These are phyloP conservation scores for Siderastrea siderea DNA, from an alignment of 92 coral and sea anemone genomes.

Conservation along the genomic window DNA sequence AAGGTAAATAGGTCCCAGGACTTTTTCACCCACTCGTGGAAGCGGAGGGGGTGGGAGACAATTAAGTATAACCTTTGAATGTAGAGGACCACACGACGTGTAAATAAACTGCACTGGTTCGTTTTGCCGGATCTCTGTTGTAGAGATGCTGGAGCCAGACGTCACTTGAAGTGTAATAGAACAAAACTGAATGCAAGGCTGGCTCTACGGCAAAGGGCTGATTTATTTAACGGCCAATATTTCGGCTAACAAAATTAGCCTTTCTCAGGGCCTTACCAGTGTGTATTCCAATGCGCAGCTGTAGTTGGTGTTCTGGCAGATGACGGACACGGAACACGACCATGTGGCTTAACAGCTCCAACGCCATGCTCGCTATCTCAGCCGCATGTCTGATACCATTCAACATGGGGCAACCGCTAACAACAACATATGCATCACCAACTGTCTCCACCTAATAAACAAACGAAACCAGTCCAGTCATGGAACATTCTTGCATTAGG, in stretches of 20 bases:
- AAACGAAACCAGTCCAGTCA: not conserved
- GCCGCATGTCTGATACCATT: slow-evolving; percentile 92
- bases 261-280: slow-evolving; percentile 85
- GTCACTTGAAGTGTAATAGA: too few relatives aligned
- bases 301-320: slow-evolving; percentile 90
- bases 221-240: too few relatives aligned
- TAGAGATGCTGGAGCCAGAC: too few relatives aligned
- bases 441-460: slow-evolving; percentile 86
- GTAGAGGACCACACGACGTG: too few relatives aligned
- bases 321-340: slow-evolving; percentile 83
- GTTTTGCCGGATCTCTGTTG: too few relatives aligned
- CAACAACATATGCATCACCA: slow-evolving; percentile 98
- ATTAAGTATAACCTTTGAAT: too few relatives aligned
- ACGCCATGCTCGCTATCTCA: slow-evolving; percentile 94
- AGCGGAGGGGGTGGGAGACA: not conserved
- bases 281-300: slow-evolving; percentile 93
- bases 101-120: too few relatives aligned
- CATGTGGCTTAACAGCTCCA: slow-evolving; percentile 88
- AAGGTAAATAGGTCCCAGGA: too few relatives aligned
- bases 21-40: too few relatives aligned
- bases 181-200: too few relatives aligned
- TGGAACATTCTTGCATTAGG: not conserved
- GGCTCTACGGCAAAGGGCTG: too few relatives aligned
- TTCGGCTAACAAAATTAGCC: too few relatives aligned
- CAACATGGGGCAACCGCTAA: slow-evolving; percentile 92